phyloP scores from a whole-genome alignment of 2,888 invertebrate genomes.

The Agonum fuliginosum region DNA sequence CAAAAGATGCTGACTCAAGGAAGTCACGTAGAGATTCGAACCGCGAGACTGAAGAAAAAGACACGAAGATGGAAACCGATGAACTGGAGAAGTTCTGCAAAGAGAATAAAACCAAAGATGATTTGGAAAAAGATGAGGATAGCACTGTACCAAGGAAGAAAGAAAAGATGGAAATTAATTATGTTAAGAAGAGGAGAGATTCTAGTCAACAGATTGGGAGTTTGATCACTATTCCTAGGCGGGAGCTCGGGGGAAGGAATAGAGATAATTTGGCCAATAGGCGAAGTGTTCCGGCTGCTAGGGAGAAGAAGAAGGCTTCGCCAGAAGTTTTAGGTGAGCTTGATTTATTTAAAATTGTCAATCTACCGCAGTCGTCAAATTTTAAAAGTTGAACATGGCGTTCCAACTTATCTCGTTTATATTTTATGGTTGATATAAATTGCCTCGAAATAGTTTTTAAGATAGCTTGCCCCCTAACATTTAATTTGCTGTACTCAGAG shows the following conservation, averaged over 20 bases:
- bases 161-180: conserved; percentile 73
- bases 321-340: conserved; percentile 72
- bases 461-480: no score
- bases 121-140: conserved; percentile 72
- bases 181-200: conserved; percentile 70
- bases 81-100: conserved; percentile 70
- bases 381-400: no score
- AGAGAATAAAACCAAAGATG: conserved; percentile 70
- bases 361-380: not conserved
- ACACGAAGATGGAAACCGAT: conserved; percentile 61
- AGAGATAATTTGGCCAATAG: conserved; percentile 68
- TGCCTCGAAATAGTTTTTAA: no score
- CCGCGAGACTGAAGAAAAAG: conserved; percentile 65
- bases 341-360: not conserved
- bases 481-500: no score
- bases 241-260: conserved; percentile 67
- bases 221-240: conserved; percentile 70
- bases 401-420: no score
- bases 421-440: no score
- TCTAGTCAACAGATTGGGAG: conserved; percentile 71
- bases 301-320: conserved; percentile 72
- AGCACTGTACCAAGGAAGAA: conserved; percentile 74
- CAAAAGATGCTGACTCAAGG: no score
- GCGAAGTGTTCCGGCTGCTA: conserved; percentile 70
- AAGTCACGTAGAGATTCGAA: conserved; percentile 67